Conservation (phyloP, 2,888 invertebrate genomes). For the Leucoptera coffeella region DNA sequence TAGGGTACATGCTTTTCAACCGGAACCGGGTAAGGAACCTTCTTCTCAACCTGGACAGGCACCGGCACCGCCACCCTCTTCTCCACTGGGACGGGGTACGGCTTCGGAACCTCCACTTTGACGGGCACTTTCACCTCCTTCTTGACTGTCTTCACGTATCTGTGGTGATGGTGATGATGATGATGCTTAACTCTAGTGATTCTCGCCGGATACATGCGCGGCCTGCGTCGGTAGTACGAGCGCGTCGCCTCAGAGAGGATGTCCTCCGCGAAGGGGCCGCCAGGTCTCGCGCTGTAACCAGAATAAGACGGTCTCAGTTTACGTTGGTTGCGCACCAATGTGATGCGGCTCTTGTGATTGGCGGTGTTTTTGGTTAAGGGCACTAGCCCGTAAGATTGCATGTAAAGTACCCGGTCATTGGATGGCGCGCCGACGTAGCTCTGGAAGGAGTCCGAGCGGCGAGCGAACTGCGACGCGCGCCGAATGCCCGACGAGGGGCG, state of each 20-base stretch:
- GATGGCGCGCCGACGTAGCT: background rate
- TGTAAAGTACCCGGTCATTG: conserved; percentile 16
- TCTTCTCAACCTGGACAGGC: conserved; percentile 38
- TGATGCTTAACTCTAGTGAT: conserved; percentile 52
- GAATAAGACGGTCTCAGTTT: conserved; percentile 19
- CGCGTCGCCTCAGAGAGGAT: conserved; percentile 22
- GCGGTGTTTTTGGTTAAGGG: conserved; percentile 13
- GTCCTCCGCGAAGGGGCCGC: conserved; percentile 13
- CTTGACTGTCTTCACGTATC: conserved; percentile 56
- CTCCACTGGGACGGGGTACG: conserved; percentile 39
- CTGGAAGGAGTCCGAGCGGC: background rate
- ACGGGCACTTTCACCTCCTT: conserved; percentile 31
- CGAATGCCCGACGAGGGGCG: conserved; percentile 8
- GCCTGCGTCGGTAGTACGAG: conserved; percentile 12
- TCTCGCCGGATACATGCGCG: no score
- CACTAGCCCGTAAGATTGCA: conserved; percentile 28
- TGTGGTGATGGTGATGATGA: conserved; percentile 61
- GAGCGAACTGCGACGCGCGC: background rate
- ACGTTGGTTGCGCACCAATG: conserved; percentile 19
- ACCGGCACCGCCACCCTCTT: conserved; percentile 47
- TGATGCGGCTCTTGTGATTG: conserved; percentile 20
- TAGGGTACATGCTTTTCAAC: conserved; percentile 41
- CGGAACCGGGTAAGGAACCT: conserved; percentile 34
- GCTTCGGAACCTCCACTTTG: conserved; percentile 53
- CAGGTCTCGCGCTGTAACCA: conserved; percentile 23